These are phyloP conservation scores for Myanophis thanlyinensis DNA, from an alignment of 2,113 vertebrate species.

Conservation along the genomic window DNA sequence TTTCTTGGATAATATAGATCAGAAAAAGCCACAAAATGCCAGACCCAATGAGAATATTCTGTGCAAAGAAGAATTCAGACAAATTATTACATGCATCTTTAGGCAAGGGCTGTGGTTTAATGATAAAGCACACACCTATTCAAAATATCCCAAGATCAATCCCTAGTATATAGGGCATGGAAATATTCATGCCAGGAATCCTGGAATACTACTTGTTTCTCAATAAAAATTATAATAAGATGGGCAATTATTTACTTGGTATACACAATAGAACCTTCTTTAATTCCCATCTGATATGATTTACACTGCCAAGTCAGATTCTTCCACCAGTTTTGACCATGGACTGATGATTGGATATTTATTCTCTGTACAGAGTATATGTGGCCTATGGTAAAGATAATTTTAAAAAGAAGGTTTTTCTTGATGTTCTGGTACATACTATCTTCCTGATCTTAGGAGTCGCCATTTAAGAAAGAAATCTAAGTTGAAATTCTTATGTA, in stretches of 20 bases:
- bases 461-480: constrained; percentile 39
- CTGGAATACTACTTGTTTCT: neutral
- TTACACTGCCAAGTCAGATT: neutral
- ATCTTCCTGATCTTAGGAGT: constrained; percentile 43
- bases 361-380: neutral
- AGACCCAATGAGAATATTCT: neutral
- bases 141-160: neutral
- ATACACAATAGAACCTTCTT: neutral
- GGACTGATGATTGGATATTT: neutral
- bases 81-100: neutral
- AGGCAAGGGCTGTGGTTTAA: neutral
- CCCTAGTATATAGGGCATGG: neutral
- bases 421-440: constrained; percentile 30
- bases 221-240: neutral
- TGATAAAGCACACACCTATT: neutral
- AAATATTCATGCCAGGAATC: neutral
- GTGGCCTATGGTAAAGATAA: constrained; percentile 22
- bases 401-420: neutral
- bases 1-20: neutral
- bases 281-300: neutral
- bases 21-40: neutral
- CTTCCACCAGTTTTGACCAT: neutral
- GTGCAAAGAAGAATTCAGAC: neutral
- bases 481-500: constrained; percentile 40
- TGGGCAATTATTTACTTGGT: neutral